Evolutionary conservation across 35 echinoderm and acorn worm genomes (phyloP).

Genomic region (Anneissia japonica): DNA sequence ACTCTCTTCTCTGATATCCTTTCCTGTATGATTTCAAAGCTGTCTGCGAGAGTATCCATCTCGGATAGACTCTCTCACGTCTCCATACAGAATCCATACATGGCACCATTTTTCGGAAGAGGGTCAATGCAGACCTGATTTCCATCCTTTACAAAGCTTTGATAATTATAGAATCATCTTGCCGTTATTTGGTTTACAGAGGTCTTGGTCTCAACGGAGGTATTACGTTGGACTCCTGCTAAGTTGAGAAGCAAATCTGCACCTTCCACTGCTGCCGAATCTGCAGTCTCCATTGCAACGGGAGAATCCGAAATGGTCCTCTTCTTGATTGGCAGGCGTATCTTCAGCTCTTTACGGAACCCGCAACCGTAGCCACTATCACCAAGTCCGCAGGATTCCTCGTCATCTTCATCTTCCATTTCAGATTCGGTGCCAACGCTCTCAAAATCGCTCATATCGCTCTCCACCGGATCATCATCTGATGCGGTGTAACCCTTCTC

Average conservation of each 20-base stretch:
- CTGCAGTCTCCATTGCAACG: neutral
- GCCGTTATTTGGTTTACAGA: neutral
- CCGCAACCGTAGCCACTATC: constrained; percentile 43
- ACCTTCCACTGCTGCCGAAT: constrained; percentile 50
- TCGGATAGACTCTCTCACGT: too few species aligned
- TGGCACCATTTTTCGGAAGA: neutral
- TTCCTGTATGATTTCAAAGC: neutral
- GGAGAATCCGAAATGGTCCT: constrained; percentile 19
- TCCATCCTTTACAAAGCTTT: neutral
- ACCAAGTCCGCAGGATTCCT: constrained; percentile 25
- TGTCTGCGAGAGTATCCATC: too few species aligned
- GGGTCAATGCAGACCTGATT: neutral
- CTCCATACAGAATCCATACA: neutral
- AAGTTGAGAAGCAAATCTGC: constrained; percentile 72
- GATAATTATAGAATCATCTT: neutral
- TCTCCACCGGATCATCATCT: constrained; percentile 82
- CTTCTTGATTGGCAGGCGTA: constrained; percentile 59
- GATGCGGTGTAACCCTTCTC: constrained; percentile 9
- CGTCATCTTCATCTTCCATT: constrained; percentile 60
- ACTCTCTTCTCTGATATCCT: neutral
- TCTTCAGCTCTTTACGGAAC: constrained; percentile 20
- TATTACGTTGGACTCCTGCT: constrained; percentile 25
- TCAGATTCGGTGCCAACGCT: constrained; percentile 55
- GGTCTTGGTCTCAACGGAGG: neutral
- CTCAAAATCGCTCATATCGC: constrained; percentile 70